Percentiles rank a stretch among this genome's conserved stretches.
These are phyloP conservation scores for Balearica regulorum DNA, from an alignment of 2,797 vertebrate species.

Conservation along the genomic window DNA sequence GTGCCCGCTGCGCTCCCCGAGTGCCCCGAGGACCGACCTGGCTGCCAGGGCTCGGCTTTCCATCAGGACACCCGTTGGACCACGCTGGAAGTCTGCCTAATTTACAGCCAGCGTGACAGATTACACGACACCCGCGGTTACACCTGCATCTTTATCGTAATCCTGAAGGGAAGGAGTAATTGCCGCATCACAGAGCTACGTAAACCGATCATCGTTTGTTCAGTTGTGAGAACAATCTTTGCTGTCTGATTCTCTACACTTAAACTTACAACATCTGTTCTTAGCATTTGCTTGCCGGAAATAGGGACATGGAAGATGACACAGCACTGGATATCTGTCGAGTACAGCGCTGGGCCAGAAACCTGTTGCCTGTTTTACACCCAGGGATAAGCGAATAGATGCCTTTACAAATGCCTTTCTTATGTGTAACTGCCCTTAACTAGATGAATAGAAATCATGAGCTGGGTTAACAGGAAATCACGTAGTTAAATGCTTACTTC, in stretches of 20 bases:
- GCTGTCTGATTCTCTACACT: not conserved
- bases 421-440: not conserved
- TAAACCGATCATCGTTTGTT: rapidly evolving
- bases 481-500: rapidly evolving
- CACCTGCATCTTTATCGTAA: not conserved
- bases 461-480: not conserved
- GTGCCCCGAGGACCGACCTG: not conserved
- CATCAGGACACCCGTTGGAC: rapidly evolving
- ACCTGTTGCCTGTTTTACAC: not conserved
- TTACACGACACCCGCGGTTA: rapidly evolving
- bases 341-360: not conserved
- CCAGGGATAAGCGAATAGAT: not conserved
- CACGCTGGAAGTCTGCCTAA: rapidly evolving
- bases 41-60: not conserved
- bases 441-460: not conserved
- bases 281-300: not conserved
- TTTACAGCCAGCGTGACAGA: not conserved
- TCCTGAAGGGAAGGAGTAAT: not conserved
- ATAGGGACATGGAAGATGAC: not conserved
- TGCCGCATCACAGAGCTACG: not conserved
- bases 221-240: no score
- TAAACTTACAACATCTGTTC: not conserved
- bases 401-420: not conserved
- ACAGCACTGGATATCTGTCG: rapidly evolving
- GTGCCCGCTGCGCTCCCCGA: not conserved